phyloP scores from a whole-genome alignment of 2,113 vertebrate genomes.

The Anoura caudifer region DNA sequence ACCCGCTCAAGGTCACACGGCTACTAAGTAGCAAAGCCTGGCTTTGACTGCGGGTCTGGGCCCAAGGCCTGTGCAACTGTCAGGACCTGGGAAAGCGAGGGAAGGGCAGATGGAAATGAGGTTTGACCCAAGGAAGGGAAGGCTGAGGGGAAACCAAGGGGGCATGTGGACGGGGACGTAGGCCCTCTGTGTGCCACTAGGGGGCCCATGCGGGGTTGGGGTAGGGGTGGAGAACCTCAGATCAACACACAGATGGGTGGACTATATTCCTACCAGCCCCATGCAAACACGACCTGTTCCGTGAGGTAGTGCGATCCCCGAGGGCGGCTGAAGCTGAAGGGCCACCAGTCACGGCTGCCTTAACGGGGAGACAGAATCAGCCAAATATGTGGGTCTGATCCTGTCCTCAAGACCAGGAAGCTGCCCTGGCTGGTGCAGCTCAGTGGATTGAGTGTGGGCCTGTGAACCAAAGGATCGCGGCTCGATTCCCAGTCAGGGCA shows the following conservation, averaged over 20 bases:
- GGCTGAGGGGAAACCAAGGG: neutral
- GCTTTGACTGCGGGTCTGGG: neutral
- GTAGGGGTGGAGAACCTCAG: no score
- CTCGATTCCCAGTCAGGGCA: no score
- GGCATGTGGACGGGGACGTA: neutral
- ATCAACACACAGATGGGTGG: fast-evolving
- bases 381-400: neutral
- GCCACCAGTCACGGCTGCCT: neutral
- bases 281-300: neutral
- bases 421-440: no score
- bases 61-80: neutral
- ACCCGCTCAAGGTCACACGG: neutral
- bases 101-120: neutral
- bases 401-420: neutral
- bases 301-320: neutral
- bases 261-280: neutral
- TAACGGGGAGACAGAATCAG: neutral
- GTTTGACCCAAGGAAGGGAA: neutral
- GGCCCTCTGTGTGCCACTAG: neutral
- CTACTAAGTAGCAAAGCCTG: neutral
- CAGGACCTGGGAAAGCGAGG: neutral
- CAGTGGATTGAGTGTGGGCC: no score
- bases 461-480: no score
- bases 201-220: fast-evolving
- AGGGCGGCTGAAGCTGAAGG: neutral